Base-by-base conservation (phyloP, 2,888 invertebrate species). In the Synanthedon myopaeformis region DNA sequence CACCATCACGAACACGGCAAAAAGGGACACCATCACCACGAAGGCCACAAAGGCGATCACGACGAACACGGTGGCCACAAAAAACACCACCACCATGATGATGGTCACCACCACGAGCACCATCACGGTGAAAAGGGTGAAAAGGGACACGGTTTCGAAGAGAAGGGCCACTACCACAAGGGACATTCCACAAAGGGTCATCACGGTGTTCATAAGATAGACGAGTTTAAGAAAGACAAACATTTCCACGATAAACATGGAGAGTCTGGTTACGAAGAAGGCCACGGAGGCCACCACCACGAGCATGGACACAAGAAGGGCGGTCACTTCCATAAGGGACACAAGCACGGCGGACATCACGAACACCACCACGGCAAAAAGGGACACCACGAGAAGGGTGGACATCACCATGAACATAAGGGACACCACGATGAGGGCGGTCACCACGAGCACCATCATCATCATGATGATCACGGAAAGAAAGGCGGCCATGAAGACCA, bases 111-210 rank as follows among this genome's bases (percentile, higher is more conserved):
- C 65, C 82, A 88, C 49, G 89, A 91, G 57, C 89, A 91, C 57
- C 90, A 91, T 62, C 90, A 91, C 60, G 91, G 90, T 2, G 90
- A 91, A 55, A 91, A 92, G 59, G 91, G 91, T 4, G 91, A 91
- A 62, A 91, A 91, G 59, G 90, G 91, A 0, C 81, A 82, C 59
- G 79, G 79, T 6, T 83, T 82, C 55, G 88, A 89, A 70, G 87
- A 85, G 60, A 84, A 85, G 52, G 94, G 94, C 41, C 90, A 91
- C 61, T 94, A 91, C 78, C 92, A 93, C 61, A 95, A 95, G 67
- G 95, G 95, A 0, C 94, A 95, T 80, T 92, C 92, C 64, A 95
- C 94, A 56, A 93, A 95, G 73, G 94, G 95, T 52, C 93, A 94
- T 65, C 95, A 95, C 70, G 92, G 94, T 61, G 90, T 94, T 1